Conservation (phyloP, 1,140 invertebrate genomes). For the Cheumatopsyche charites region DNA sequence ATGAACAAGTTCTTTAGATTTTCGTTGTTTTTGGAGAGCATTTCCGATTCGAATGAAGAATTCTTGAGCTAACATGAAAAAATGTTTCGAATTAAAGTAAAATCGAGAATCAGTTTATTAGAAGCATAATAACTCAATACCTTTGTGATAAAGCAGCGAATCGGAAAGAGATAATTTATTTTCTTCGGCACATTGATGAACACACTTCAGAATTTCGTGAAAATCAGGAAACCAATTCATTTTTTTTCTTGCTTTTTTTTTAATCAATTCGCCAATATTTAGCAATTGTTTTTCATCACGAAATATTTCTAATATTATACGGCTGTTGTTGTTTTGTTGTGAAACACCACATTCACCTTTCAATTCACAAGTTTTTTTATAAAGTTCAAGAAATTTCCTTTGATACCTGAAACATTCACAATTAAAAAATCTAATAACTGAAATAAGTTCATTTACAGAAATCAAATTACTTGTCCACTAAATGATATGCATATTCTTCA, state of each 20-base stretch:
- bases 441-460: not conserved
- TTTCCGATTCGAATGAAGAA: conserved; percentile 41
- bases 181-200: conserved; percentile 4
- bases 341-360: conserved; percentile 33
- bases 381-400: too few species aligned
- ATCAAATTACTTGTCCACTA: conserved; percentile 38
- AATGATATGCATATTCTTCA: conserved; percentile 41
- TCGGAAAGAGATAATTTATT: too few species aligned
- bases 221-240: conserved; percentile 45
- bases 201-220: conserved; percentile 35
- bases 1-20: conserved; percentile 35
- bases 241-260: conserved; percentile 10
- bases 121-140: not conserved
- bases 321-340: not conserved
- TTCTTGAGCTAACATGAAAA: conserved; percentile 31
- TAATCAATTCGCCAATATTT: conserved; percentile 22
- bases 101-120: not conserved
- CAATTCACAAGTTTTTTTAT: conserved; percentile 40
- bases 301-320: conserved; percentile 4
- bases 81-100: not conserved
- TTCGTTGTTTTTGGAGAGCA: conserved; percentile 35
- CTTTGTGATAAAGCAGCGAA: too few species aligned
- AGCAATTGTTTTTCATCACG: conserved; percentile 31
- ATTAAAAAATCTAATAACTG: conserved; percentile 40
- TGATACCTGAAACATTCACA: conserved; percentile 29